Evolutionary conservation across 2,888 invertebrate species (phyloP), one percentile per base, ranked within the genome.

Genomic region (Boloria euphrosyne): DNA sequence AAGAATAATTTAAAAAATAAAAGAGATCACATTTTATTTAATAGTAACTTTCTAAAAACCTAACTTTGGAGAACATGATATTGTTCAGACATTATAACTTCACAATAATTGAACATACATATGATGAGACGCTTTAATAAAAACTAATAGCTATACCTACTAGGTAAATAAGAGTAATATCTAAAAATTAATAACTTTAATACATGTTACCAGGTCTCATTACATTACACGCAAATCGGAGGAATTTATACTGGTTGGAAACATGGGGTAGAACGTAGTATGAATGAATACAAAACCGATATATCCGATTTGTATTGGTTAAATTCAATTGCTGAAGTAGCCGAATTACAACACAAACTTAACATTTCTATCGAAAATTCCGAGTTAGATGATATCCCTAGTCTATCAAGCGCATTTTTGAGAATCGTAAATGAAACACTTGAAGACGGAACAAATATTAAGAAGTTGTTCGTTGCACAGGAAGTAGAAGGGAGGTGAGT

Each of bases 211-310:
- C 78, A 95, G 94, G 95, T 97, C 57, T 94, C 94, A 60, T 84
- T 97, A 61, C 95, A 96, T 78, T 95, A 96, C 80, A 93, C 93
- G 22, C 98, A 98, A 90, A 87, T 97, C 68, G 94, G 94, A 78
- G 98, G 97, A 1, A 86, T 98, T 62, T 94, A 93, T 75, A 95
- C 94, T 62, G 97, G 97, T 4, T 97, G 95, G 93, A 93, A 93
- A 71, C 94, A 94, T 65, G 95, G 95, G 0, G 94, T 95, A 0
- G 93, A 93, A 65, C 93, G 95, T 53, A 95, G 94, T 75, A 91
- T 93, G 73, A 93, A 93, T 57, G 93, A 94, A 63, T 90, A 86
- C 66, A 93, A 93, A 22, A 93, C 94, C 50, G 93, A 94, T 52
- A 86, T 93, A 62, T 93, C 94, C 6, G 96, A 96, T 76, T 94